Evolutionary conservation across 2,888 invertebrate genomes (phyloP), one percentile per base, ranked within the genome.

Genomic region (Trichacis sp.): DNA sequence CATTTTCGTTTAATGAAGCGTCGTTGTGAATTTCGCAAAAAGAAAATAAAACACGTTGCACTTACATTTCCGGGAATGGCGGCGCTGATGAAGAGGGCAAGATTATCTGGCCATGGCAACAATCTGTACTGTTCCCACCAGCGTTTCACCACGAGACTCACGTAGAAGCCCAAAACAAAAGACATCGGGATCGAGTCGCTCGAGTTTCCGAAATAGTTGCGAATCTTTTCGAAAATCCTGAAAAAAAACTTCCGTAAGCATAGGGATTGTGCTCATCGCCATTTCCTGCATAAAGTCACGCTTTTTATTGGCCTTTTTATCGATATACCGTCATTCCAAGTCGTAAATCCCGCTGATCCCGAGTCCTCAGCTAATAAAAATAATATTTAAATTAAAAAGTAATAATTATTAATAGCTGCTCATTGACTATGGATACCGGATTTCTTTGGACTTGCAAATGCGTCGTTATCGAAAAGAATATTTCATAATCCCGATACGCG

Each of bases 91-190:
- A 95, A 96, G 68, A 96, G 90, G 43, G 95, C 95, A 75, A 95
- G 88, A 66, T 94, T 95, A 86, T 97, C 97, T 0, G 96, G 96
- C 95, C 96, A 96, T 3, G 97, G 96, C 70, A 97, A 87, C 67
- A 94, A 87, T 85, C 92, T 92, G 87, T 96, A 96, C 84, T 97
- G 96, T 81, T 95, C 94, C 96, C 96, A 97, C 96, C 96, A 97
- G 76, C 97, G 88, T 80, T 93, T 93, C 73, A 97, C 95, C 52
- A 97, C 93, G 75, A 96, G 88, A 77, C 92, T 93, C 70, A 97
- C 96, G 87, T 96, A 97, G 88, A 97, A 97, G 60, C 96, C 97
- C 72, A 97, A 89, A 54, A 97, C 95, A 87, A 97, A 97, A 24
- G 96, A 95, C 91, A 97, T 93, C 36, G 97, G 97, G 80, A 97